Evolutionary conservation across 2,113 vertebrate species (phyloP).

Genomic region (Leptobrachium leishanense): DNA sequence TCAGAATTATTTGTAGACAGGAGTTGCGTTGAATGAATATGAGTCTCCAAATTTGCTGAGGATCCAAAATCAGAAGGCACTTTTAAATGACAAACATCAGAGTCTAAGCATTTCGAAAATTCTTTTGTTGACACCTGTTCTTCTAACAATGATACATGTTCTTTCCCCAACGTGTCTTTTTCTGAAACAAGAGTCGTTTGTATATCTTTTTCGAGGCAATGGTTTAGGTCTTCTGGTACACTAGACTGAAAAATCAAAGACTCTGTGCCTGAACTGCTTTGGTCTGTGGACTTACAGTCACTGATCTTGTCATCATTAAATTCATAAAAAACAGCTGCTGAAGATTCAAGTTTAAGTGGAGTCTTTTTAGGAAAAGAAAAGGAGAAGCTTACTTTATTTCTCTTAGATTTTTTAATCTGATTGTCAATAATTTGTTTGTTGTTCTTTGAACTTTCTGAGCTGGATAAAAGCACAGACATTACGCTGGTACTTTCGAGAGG

Average conservation of each 20-base stretch:
- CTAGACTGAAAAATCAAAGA: slow-evolving; percentile 58
- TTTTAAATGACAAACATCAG: slow-evolving; percentile 49
- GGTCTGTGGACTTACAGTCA: slow-evolving; percentile 64
- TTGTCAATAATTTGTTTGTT: slow-evolving; percentile 61
- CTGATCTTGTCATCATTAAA: slow-evolving; percentile 69
- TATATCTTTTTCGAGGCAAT: slow-evolving; percentile 59
- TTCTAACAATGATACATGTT: slow-evolving; percentile 51
- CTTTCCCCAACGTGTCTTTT: slow-evolving; percentile 50
- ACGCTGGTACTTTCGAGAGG: slow-evolving; percentile 49
- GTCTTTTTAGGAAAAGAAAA: slow-evolving; percentile 86
- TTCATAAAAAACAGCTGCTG: slow-evolving; percentile 83
- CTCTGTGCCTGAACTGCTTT: slow-evolving; percentile 68
- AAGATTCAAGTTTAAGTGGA: slow-evolving; percentile 78
- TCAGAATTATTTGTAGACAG: background rate
- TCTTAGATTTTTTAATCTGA: slow-evolving; percentile 62
- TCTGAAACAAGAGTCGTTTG: slow-evolving; percentile 45
- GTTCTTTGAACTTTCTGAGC: slow-evolving; percentile 52
- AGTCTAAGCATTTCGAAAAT: slow-evolving; percentile 39
- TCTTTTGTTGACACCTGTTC: slow-evolving; percentile 49
- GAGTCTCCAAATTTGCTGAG: slow-evolving; percentile 10
- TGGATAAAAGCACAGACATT: slow-evolving; percentile 41
- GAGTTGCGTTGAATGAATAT: background rate
- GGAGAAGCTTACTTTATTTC: slow-evolving; percentile 79
- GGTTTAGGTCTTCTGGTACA: slow-evolving; percentile 56
- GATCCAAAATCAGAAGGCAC: slow-evolving; percentile 17